Evolutionary conservation across 2,888 invertebrate species (phyloP).

Genomic region (Sesia apiformis): DNA sequence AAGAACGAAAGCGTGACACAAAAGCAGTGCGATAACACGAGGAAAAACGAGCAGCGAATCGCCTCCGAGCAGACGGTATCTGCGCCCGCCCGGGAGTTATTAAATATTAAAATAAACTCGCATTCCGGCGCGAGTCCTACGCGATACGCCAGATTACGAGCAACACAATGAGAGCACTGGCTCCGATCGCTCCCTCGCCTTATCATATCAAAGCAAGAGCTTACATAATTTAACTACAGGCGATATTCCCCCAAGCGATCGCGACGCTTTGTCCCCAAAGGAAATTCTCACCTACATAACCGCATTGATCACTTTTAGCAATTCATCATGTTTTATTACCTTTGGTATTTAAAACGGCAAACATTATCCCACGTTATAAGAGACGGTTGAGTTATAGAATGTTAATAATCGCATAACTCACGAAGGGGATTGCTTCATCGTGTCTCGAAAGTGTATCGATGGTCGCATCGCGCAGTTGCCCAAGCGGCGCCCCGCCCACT

Average conservation of each 20-base stretch:
- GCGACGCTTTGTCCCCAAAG: slow-evolving; percentile 8
- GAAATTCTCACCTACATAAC: neutral
- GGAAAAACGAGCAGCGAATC: slow-evolving; percentile 64
- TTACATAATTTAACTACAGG: slow-evolving; percentile 53
- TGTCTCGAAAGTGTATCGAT: slow-evolving; percentile 35
- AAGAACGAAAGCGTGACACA: slow-evolving; percentile 65
- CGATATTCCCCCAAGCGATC: slow-evolving; percentile 28
- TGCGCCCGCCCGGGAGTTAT: slow-evolving; percentile 63
- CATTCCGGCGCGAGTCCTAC: slow-evolving; percentile 68
- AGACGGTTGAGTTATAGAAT: slow-evolving; percentile 18
- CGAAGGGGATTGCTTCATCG: slow-evolving; percentile 42
- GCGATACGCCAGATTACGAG: slow-evolving; percentile 67
- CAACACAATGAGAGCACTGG: slow-evolving; percentile 65
- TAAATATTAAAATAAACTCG: slow-evolving; percentile 74
- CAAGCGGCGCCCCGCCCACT: slow-evolving; percentile 50
- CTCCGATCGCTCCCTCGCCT: slow-evolving; percentile 55
- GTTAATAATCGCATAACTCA: slow-evolving; percentile 50
- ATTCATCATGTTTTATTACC: too few species aligned
- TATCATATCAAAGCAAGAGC: slow-evolving; percentile 63
- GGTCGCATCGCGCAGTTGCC: slow-evolving; percentile 41
- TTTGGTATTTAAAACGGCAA: slow-evolving; percentile 20
- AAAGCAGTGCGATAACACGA: slow-evolving; percentile 61
- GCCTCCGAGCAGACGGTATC: slow-evolving; percentile 64
- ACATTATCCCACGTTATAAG: slow-evolving; percentile 9
- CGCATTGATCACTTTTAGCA: too few species aligned